phyloP scores from a whole-genome alignment of 2,113 vertebrate species.

The Romanogobio albipinnatus region DNA sequence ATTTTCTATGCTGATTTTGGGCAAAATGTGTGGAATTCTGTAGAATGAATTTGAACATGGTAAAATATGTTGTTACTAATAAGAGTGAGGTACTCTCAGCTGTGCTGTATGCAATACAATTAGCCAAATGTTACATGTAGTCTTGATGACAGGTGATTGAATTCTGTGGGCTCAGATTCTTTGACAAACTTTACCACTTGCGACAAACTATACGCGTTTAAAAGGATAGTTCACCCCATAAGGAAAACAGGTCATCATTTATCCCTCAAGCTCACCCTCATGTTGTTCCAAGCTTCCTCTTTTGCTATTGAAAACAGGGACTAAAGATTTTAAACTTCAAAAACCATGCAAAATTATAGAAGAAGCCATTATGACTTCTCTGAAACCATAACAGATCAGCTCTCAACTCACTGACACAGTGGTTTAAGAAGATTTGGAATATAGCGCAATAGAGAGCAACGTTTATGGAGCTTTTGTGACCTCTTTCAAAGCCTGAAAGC shows the following conservation, averaged over 20 bases:
- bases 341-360: neutral
- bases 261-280: neutral
- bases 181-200: neutral
- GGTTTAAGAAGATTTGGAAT: neutral
- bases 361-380: neutral
- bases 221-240: neutral
- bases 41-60: neutral
- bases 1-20: neutral
- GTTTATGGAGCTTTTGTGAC: neutral
- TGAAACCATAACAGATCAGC: neutral
- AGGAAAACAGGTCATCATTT: neutral
- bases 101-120: too few species aligned
- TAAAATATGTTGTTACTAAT: neutral
- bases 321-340: neutral
- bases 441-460: neutral
- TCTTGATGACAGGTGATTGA: neutral
- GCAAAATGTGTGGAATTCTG: neutral
- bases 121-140: neutral
- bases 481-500: neutral
- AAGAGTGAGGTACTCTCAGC: too few species aligned
- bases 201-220: neutral
- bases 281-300: neutral
- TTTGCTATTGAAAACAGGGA: neutral
- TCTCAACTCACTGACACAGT: neutral
- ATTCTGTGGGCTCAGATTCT: neutral